Evolutionary conservation across 2,888 invertebrate genomes (phyloP), one percentile per base, ranked within the genome.

Genomic region (Smittia sp.): DNA sequence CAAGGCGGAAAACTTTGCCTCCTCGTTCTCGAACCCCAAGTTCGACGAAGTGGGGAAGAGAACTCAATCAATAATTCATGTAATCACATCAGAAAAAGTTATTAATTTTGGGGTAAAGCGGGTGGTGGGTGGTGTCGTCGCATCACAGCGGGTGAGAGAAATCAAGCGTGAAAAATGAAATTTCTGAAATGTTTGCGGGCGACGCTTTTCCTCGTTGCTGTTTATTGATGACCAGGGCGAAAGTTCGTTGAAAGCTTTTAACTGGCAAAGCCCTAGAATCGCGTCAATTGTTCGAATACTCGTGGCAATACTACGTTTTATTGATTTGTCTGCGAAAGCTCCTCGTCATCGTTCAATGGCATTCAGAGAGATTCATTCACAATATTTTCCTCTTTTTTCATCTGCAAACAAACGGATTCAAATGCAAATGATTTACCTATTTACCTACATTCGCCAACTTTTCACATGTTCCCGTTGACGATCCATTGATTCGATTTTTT

Each of bases 11-110:
- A 32, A 32, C 32, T 32, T 32, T 32, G 32, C 32, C 32, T 32
- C 32, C 32, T 32, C 32, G 32, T 9, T 32, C 32, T 32, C 32
- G 4, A 6, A 6, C 32, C 9, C 32, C 18, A 18, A 22, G 25
- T 20, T 27, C 11, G 15, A 32, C 15, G 32, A 32, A 65, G n/a
- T 32, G 70, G n/a, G 32, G 46, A 9, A 52, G 18, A 46, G 52
- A 70, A 58, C 46, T 70, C 58, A 58, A 70, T 70, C 70, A 58
- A 70, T 70, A 70, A 70, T 70, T 70, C 25, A 70, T 70, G 70
- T 70, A 58, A 70, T 70, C 52, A 70, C 46, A 68, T 68, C 68
- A 39, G 24, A 46, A 46, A 68, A 66, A 68, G 68, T 68, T 68
- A 68, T 68, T 68, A 68, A 68, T 68, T 68, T 65, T 65, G 4